These are phyloP conservation scores for Plagodis dolabraria DNA, from an alignment of 2,888 invertebrate genomes.

Conservation along the genomic window DNA sequence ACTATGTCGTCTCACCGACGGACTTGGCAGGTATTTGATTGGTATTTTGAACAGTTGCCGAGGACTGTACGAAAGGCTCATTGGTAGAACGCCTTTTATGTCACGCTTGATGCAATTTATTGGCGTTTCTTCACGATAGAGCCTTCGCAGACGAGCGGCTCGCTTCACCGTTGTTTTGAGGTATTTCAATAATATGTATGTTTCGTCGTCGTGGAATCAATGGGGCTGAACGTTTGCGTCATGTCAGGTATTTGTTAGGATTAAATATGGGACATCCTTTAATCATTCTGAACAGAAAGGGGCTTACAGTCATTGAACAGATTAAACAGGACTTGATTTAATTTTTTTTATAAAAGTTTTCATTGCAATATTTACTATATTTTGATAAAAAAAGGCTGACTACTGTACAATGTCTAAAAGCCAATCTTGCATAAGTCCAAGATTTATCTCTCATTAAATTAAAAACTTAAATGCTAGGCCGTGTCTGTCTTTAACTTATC, in stretches of 20 bases:
- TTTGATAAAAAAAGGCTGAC: too few relatives aligned
- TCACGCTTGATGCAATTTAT: constrained; percentile 27
- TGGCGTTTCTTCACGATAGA: constrained; percentile 55
- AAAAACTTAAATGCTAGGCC: too few relatives aligned
- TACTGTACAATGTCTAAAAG: too few relatives aligned
- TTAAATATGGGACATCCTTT: constrained; percentile 34
- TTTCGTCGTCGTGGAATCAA: constrained; percentile 63
- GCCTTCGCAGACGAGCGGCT: constrained; percentile 54
- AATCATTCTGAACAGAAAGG: too few relatives aligned
- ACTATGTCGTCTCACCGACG: constrained; percentile 82
- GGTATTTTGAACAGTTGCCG: constrained; percentile 78
- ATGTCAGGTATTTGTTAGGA: constrained; percentile 81
- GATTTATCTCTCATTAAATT: too few relatives aligned
- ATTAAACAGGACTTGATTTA: too few relatives aligned
- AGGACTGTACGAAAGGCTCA: constrained; percentile 43
- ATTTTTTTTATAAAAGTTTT: too few relatives aligned
- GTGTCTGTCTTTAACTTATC: too few relatives aligned
- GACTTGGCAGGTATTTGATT: constrained; percentile 83
- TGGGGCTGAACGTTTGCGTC: constrained; percentile 55
- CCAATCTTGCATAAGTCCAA: too few relatives aligned
- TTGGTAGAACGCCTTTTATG: constrained; percentile 49
- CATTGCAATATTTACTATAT: too few relatives aligned
- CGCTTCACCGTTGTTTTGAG: constrained; percentile 71
- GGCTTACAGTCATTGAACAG: too few relatives aligned
- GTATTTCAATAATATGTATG: constrained; percentile 68